A percentile compares a stretch with the other conserved stretches of the same genome.
These are phyloP conservation scores for Acronicta aceris DNA, from an alignment of 2,888 invertebrate genomes.

Conservation along the genomic window DNA sequence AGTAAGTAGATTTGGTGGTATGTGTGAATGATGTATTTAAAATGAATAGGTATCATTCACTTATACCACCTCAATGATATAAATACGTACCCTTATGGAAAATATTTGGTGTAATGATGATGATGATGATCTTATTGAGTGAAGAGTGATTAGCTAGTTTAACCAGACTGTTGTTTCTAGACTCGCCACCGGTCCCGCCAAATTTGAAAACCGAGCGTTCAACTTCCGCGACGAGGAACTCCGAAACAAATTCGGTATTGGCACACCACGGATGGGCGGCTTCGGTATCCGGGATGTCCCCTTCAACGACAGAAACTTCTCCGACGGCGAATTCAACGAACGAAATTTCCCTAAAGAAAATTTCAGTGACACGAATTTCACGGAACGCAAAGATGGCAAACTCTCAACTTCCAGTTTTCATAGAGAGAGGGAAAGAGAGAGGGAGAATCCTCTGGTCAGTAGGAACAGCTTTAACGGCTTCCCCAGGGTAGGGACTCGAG, in stretches of 20 bases:
- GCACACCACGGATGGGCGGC: slow-evolving; percentile 85
- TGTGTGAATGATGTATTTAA: slow-evolving; percentile 1
- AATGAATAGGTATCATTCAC: slow-evolving; percentile 4
- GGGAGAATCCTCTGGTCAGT: slow-evolving; percentile 83
- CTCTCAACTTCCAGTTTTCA: slow-evolving; percentile 86
- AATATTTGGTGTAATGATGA: too few species aligned
- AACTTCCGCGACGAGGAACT: slow-evolving; percentile 83
- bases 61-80: not conserved
- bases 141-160: too few species aligned
- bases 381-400: slow-evolving; percentile 82
- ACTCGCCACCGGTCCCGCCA: slow-evolving; percentile 74
- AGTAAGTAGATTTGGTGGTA: slow-evolving; percentile 68
- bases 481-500: slow-evolving; percentile 81
- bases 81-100: too few species aligned
- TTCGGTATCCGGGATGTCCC: slow-evolving; percentile 85
- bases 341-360: slow-evolving; percentile 78
- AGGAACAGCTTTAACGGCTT: slow-evolving; percentile 87
- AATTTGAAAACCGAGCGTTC: slow-evolving; percentile 83
- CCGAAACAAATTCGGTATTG: slow-evolving; percentile 82
- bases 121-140: too few species aligned
- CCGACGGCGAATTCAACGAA: slow-evolving; percentile 83
- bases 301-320: slow-evolving; percentile 81
- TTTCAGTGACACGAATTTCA: slow-evolving; percentile 76
- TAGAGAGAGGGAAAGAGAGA: slow-evolving; percentile 76
- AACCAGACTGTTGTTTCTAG: slow-evolving; percentile 61